These are phyloP conservation scores for Stomatorhinus walkeri DNA, from an alignment of 2,797 vertebrate genomes.

Conservation along the genomic window DNA sequence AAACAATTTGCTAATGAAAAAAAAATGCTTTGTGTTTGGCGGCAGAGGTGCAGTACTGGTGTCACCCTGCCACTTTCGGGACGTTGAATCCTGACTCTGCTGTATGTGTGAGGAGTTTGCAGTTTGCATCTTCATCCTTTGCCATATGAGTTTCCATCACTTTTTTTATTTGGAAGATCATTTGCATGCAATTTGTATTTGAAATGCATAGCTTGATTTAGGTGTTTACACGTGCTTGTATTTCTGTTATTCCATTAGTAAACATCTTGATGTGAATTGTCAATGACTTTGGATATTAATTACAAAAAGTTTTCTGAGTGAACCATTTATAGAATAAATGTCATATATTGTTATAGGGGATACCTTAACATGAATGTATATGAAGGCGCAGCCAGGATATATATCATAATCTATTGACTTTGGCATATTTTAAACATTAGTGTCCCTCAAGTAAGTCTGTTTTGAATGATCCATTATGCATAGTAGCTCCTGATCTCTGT, in stretches of 20 bases:
- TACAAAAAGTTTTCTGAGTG: neutral
- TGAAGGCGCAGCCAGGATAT: neutral
- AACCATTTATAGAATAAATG: neutral
- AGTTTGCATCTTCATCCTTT: neutral
- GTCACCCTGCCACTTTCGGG: neutral
- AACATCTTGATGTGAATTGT: neutral
- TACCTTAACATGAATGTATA: neutral
- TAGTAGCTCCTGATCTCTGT: slow-evolving; percentile 66
- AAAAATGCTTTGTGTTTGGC: neutral
- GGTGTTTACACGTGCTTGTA: neutral
- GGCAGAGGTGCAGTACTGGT: too few species aligned
- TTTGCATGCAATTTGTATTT: neutral
- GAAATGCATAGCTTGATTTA: neutral
- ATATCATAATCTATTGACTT: neutral
- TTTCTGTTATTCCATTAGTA: neutral
- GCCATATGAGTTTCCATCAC: neutral
- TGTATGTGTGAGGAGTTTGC: neutral
- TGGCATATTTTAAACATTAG: slow-evolving; percentile 59
- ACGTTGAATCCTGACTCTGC: neutral
- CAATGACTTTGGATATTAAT: neutral
- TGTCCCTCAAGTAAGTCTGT: slow-evolving; percentile 57
- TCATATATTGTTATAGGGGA: neutral
- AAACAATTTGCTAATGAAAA: neutral
- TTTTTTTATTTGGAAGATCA: neutral
- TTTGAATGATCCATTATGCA: slow-evolving; percentile 78